Evolutionary conservation across 1,140 invertebrate genomes (phyloP).

Genomic region (Nylanderia fulva): DNA sequence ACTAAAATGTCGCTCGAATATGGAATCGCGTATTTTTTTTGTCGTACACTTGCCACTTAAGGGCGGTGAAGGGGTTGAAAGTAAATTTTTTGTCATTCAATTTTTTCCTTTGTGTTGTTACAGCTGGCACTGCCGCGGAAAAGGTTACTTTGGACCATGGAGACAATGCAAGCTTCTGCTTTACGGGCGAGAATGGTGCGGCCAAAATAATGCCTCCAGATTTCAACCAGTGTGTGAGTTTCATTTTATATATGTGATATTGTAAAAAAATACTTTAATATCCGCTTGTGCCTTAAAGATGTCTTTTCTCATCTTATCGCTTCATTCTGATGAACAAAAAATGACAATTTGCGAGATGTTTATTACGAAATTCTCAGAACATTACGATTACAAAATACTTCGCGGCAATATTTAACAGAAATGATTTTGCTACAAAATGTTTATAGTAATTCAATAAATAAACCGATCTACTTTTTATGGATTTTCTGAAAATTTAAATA

Average conservation of each 20-base stretch:
- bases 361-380: background rate
- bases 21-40: background rate
- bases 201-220: conserved; percentile 90
- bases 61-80: background rate
- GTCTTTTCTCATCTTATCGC: background rate
- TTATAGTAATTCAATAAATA: background rate
- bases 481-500: background rate
- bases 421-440: background rate
- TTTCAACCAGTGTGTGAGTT: conserved; percentile 92
- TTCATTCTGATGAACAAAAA: background rate
- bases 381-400: background rate
- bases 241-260: conserved; percentile 35
- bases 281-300: background rate
- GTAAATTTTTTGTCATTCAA: background rate
- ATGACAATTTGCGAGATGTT: background rate
- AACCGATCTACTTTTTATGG: background rate
- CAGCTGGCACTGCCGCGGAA: conserved; percentile 89
- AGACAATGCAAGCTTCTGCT: conserved; percentile 92
- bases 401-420: background rate
- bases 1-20: background rate
- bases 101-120: conserved; percentile 74
- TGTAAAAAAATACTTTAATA: background rate
- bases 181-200: conserved; percentile 93
- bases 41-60: too few relatives aligned
- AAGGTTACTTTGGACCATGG: conserved; percentile 95